Evolutionary conservation across 1,140 invertebrate species (phyloP).

Genomic region (Agrypnia vestita): DNA sequence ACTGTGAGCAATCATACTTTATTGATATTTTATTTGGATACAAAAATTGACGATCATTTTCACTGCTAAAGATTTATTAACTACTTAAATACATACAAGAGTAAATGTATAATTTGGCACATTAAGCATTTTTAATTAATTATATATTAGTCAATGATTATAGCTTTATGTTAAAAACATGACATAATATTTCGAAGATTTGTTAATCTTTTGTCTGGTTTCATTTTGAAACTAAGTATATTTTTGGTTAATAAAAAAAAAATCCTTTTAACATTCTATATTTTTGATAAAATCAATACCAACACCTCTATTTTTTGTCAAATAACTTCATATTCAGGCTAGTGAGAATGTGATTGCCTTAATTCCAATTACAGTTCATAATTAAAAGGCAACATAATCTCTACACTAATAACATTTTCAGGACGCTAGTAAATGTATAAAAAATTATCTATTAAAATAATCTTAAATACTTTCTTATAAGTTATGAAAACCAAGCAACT

Average conservation of each 20-base stretch:
- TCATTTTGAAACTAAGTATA: background rate
- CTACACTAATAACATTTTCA: constrained; percentile 4
- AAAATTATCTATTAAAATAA: constrained; percentile 23
- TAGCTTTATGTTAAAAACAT: constrained; percentile 11
- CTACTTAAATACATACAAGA: constrained; percentile 19
- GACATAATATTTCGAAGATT: constrained; percentile 2
- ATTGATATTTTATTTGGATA: constrained; percentile 30
- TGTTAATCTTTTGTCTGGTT: background rate
- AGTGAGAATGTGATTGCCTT: background rate
- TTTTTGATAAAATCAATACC: constrained; percentile 1
- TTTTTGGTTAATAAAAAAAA: background rate
- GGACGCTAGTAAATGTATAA: background rate
- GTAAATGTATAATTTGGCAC: constrained; percentile 34
- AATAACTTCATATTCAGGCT: background rate
- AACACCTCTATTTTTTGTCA: background rate
- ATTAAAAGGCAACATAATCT: background rate
- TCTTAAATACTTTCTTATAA: constrained; percentile 18
- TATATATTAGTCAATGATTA: constrained; percentile 27
- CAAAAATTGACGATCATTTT: constrained; percentile 37
- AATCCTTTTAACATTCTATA: background rate
- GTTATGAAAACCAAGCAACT: constrained; percentile 9
- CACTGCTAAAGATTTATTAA: constrained; percentile 11
- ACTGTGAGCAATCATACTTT: constrained; percentile 13
- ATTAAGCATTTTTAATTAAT: constrained; percentile 29
- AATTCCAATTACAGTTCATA: background rate